Evolutionary conservation across 2,888 invertebrate species (phyloP), one percentile per base, ranked within the genome.

Genomic region (Pristionchus maxplancki): DNA sequence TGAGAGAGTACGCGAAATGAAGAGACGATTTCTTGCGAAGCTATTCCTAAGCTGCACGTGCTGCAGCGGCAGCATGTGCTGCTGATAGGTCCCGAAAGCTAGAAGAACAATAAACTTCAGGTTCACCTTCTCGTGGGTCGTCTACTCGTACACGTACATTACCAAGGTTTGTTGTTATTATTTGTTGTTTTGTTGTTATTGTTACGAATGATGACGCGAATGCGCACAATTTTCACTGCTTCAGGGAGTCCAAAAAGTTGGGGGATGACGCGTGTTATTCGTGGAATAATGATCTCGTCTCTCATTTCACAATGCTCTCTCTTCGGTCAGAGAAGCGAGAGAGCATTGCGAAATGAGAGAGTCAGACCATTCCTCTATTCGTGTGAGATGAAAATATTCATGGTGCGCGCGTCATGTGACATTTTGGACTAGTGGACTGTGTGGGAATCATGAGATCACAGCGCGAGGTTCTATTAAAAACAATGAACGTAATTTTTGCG

Each of bases 111-210:
- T 62, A 62, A 28, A n/a, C 4, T 74, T 37, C 37, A 78, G 78
- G 20, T 78, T 78, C 44, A 44, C 44, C 28, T 78, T 78, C 44
- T 44, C 44, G n/a, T 78, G 44, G 44, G n/a, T n/a, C n/a, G 78
- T 78, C 78, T 78, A 44, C 44, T 78, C 78, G 11, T 78, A 78
- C 44, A 40, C 40, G 13, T 78, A 78, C 44, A 31, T 78, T 4
- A 44, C 44, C 20, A 78, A 78, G 78, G 78, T 44, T 44, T 44
- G 6, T 44, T 44, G 11, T 44, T 44, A 6, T 44, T 6, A 44
- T 44, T 11, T 44, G 8, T 9, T 11, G 44, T 44, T 44, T 44
- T 44, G 17, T 53, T 53, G 3, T 48, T 48, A 48, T 48, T 48
- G 8, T 9, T 9, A 48, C 44, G 44, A 11, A 48, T 48, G 6